These are phyloP conservation scores for Halesus radiatus DNA, from an alignment of 1,140 invertebrate genomes.

Conservation along the genomic window DNA sequence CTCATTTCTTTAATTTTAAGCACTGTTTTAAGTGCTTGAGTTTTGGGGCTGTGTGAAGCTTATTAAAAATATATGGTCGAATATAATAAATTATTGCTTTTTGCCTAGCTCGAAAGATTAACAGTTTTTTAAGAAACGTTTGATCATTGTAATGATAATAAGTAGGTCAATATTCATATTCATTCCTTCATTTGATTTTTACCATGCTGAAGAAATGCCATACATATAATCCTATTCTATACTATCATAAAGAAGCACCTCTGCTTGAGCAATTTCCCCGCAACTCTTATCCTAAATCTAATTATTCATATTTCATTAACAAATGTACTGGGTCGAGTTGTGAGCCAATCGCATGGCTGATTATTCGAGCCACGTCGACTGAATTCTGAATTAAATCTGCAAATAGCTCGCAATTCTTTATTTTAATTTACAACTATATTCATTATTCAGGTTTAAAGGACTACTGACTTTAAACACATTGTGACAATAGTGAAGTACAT, in stretches of 20 bases:
- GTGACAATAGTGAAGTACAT: too few species aligned
- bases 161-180: constrained; percentile 45
- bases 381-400: too few species aligned
- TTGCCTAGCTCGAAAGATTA: constrained; percentile 44
- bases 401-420: too few species aligned
- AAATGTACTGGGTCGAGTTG: constrained; percentile 1
- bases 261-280: constrained; percentile 40
- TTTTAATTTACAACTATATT: too few species aligned
- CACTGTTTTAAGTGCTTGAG: constrained; percentile 51
- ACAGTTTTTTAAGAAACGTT: constrained; percentile 42
- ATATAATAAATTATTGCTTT: constrained; percentile 39
- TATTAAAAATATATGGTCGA: constrained; percentile 38
- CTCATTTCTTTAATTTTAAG: constrained; percentile 43
- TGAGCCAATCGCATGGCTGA: background rate
- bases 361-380: too few species aligned
- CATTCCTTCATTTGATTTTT: constrained; percentile 47
- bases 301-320: constrained; percentile 5
- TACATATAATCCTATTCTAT: constrained; percentile 36
- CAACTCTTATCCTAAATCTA: constrained; percentile 14
- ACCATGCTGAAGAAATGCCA: constrained; percentile 26
- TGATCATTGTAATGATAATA: constrained; percentile 47
- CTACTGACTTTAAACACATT: too few species aligned
- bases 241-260: constrained; percentile 42
- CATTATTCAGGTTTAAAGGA: too few species aligned
- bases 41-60: constrained; percentile 48